Conservation (phyloP, 2,797 vertebrate genomes). For the Pseudomugil tenellus region DNA sequence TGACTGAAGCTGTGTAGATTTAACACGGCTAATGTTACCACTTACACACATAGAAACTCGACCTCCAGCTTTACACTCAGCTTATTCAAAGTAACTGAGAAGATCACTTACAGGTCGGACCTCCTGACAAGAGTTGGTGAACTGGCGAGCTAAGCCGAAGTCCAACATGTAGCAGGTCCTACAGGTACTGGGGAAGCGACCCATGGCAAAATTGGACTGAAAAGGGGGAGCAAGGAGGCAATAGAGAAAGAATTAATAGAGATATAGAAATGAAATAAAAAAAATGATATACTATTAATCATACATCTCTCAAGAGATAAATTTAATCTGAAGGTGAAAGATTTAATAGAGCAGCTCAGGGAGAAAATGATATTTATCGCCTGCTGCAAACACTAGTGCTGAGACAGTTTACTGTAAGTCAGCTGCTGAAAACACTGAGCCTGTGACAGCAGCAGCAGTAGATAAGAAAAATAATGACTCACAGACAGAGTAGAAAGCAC, state of each 20-base stretch:
- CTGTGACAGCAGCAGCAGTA: slow-evolving; percentile 14
- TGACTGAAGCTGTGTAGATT: not conserved
- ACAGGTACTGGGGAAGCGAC: slow-evolving; percentile 95
- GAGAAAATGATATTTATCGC: slow-evolving; percentile 31
- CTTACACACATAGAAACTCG: not conserved
- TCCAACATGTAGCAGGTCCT: slow-evolving; percentile 99
- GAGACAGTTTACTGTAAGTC: slow-evolving; percentile 31
- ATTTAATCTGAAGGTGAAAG: not conserved
- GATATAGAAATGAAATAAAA: slow-evolving; percentile 13
- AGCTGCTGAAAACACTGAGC: slow-evolving; percentile 29
- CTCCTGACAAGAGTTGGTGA: slow-evolving; percentile 98
- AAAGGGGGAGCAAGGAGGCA: slow-evolving; percentile 1
- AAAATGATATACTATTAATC: not conserved
- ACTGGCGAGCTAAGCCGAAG: slow-evolving; percentile 97
- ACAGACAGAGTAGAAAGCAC: not conserved
- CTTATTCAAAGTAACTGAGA: not conserved
- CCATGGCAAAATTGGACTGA: slow-evolving; percentile 99
- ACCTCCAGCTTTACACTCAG: slow-evolving; percentile 2
- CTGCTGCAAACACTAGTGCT: slow-evolving; percentile 4
- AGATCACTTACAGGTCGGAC: slow-evolving; percentile 93
- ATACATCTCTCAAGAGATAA: not conserved
- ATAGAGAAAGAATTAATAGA: not conserved
- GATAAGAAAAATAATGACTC: slow-evolving; percentile 14
- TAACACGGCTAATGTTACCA: not conserved
- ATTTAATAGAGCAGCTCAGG: slow-evolving; percentile 22